Percentiles rank a stretch among this genome's conserved stretches.
phyloP scores from a whole-genome alignment of 2,797 vertebrate species.

The Momotus momota region DNA sequence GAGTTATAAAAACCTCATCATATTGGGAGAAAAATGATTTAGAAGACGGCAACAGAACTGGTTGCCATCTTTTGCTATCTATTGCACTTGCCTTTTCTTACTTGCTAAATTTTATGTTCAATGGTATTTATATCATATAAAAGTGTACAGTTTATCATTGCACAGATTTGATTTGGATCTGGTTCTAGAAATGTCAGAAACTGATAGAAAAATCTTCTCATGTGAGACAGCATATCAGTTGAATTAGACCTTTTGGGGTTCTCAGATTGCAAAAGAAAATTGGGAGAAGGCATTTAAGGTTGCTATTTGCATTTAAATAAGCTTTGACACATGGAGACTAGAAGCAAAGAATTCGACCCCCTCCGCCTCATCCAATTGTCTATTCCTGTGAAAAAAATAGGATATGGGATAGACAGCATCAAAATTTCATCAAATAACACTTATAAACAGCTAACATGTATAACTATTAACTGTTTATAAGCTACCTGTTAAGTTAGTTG shows the following conservation, averaged over 20 bases:
- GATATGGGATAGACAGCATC: background rate
- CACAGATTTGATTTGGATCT: background rate
- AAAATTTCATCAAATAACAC: constrained; percentile 26
- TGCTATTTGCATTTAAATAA: constrained; percentile 65
- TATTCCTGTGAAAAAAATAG: background rate
- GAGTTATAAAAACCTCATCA: background rate
- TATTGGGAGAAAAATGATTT: background rate
- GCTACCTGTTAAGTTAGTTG: background rate
- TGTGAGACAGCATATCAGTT: constrained; percentile 2
- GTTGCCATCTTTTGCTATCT: background rate
- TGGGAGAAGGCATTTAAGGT: constrained; percentile 13
- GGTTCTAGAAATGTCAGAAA: constrained; percentile 20
- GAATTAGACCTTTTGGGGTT: background rate
- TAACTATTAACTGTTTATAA: background rate
- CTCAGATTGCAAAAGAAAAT: background rate
- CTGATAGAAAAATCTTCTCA: background rate
- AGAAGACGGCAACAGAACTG: background rate
- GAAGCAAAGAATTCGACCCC: background rate
- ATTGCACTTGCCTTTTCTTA: background rate
- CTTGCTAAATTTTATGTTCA: background rate
- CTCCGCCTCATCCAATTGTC: background rate
- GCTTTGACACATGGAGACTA: background rate
- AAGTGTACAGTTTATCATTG: background rate
- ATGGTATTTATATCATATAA: constrained; percentile 14
- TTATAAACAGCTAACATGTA: background rate